Conservation (phyloP, 2,888 invertebrate genomes). For the Himalopsyche japonica region DNA sequence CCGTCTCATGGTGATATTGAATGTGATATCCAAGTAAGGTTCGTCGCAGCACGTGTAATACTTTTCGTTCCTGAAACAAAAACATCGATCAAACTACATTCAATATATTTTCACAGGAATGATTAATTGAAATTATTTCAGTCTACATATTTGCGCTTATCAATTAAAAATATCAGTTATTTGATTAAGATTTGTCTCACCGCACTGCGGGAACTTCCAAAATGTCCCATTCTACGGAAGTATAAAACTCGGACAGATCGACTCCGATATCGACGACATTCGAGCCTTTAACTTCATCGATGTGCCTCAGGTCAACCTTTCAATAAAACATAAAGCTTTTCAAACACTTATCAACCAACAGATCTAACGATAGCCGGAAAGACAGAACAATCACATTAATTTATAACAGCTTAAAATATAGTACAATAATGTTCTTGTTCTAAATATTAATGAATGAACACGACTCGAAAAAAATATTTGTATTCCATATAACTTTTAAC, state of each 20-base stretch:
- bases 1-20: conserved; percentile 95
- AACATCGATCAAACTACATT: neutral
- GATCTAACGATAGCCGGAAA: no score
- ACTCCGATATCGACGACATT: conserved; percentile 82
- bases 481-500: no score
- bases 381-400: no score
- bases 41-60: conserved; percentile 97
- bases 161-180: no score
- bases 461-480: no score
- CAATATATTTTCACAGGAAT: neutral
- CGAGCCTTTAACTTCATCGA: conserved; percentile 77
- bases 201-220: conserved; percentile 83
- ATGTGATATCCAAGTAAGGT: conserved; percentile 94
- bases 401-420: no score
- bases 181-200: conserved; percentile 49
- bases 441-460: no score
- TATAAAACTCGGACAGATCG: conserved; percentile 89
- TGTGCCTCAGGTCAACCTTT: conserved; percentile 78
- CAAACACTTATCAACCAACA: neutral
- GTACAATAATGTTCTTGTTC: no score
- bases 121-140: no score
- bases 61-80: conserved; percentile 76
- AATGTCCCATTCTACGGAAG: conserved; percentile 93
- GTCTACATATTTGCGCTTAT: no score
- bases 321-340: neutral